phyloP scores from a whole-genome alignment of 2,888 invertebrate genomes.

The Synanthedon tipuliformis region DNA sequence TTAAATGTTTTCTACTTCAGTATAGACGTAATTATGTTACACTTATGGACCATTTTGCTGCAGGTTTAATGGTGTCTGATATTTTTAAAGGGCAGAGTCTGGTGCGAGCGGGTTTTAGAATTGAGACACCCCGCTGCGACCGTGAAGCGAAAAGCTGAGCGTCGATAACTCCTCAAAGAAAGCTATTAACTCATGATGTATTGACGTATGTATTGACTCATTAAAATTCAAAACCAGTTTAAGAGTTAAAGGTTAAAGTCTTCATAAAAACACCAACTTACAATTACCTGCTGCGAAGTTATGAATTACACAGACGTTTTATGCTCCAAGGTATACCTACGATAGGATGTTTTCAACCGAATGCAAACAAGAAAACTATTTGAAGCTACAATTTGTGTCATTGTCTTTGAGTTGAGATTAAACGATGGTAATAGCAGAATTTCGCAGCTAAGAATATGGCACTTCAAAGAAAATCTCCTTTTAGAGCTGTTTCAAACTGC shows the following conservation, averaged over 20 bases:
- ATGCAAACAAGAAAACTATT: neutral
- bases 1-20: neutral
- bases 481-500: neutral
- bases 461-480: neutral
- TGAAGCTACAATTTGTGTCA: neutral
- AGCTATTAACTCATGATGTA: constrained; percentile 49
- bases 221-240: constrained; percentile 57
- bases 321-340: neutral
- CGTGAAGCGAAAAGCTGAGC: constrained; percentile 45
- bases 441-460: neutral
- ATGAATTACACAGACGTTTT: constrained; percentile 16
- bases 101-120: constrained; percentile 39
- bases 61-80: constrained; percentile 1
- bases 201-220: constrained; percentile 63
- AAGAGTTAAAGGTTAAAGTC: constrained; percentile 56
- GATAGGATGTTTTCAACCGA: neutral
- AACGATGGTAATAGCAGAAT: neutral
- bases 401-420: neutral
- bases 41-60: constrained; percentile 25
- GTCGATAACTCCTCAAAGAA: constrained; percentile 44
- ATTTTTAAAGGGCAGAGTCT: constrained; percentile 34
- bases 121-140: constrained; percentile 44
- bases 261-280: constrained; percentile 50
- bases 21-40: constrained; percentile 24
- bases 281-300: constrained; percentile 42